Evolutionary conservation across 2,888 invertebrate species (phyloP), one percentile per base, ranked within the genome.

Genomic region (Spatulosminthurus flaviceps): DNA sequence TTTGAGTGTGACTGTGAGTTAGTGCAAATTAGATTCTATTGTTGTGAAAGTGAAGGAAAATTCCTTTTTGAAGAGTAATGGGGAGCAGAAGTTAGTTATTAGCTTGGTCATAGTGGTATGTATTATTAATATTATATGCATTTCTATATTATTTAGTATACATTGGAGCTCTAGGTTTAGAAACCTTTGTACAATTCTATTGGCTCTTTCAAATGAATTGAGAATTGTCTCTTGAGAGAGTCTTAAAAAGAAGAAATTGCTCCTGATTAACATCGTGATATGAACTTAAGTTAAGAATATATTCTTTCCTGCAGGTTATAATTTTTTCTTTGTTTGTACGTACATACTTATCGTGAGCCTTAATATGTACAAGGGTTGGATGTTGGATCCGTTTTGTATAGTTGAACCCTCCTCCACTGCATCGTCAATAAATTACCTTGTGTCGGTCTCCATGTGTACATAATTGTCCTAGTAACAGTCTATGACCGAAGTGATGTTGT

Each of bases 11-110:
- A 51, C 51, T 19, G 7, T 51, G 51, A 51, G 51, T 51, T 51
- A 51, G 51, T 51, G 16, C 51, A 51, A 51, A 51, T 51, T 51
- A 51, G 7, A 16, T 16, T 13, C 51, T 19, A 51, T 51, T 51
- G 51, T 51, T 51, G 51, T 51, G 51, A 51, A 51, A 51, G 51
- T 51, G 51, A 51, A 51, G 51, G 51, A 51, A n/a, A n/a, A 51
- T 51, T 51, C 51, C 51, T 51, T 51, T 51, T 19, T n/a, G n/a
- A n/a, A 51, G 51, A 19, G 51, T 34, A 34, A 34, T 13, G 51
- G 51, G 51, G n/a, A 51, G 51, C 16, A 51, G 41, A 41, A 41
- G 41, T 9, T 13, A 51, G 51, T n/a, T 51, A 19, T 51, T 51
- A n/a, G 9, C 51, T 51, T 16, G 5, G 5, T 34, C 9, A 34